A percentile compares a stretch with the other conserved stretches of the same genome.
Evolutionary conservation across 2,113 vertebrate genomes (phyloP).

Genomic region (Cyprinodon tularosa): DNA sequence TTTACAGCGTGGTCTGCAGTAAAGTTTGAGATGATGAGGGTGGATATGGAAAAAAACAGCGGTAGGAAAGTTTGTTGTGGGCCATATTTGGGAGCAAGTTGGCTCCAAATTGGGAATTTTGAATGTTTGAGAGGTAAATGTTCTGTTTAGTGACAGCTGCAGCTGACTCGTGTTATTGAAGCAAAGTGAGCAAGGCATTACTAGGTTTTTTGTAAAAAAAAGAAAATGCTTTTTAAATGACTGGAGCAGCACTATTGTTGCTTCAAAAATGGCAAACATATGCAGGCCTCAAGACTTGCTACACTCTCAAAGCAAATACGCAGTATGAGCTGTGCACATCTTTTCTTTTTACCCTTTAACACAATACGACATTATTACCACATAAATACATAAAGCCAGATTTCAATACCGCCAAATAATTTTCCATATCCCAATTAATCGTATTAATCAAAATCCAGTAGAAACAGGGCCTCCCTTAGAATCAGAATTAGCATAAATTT

Average conservation of each 20-base stretch:
- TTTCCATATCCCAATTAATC: neutral
- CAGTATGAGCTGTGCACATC: neutral
- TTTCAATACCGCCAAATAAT: neutral
- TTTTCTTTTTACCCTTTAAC: neutral
- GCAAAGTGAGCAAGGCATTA: constrained; percentile 58
- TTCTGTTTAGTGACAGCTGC: constrained; percentile 53
- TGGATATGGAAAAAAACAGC: constrained; percentile 50
- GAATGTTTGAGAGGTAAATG: constrained; percentile 56
- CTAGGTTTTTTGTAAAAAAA: constrained; percentile 39
- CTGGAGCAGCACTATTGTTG: constrained; percentile 30
- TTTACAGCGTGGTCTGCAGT: constrained; percentile 13
- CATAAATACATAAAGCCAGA: neutral
- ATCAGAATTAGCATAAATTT: neutral
- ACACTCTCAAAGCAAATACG: neutral
- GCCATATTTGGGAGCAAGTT: constrained; percentile 48
- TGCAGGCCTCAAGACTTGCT: neutral
- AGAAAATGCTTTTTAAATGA: constrained; percentile 30
- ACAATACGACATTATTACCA: neutral
- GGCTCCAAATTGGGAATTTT: constrained; percentile 52
- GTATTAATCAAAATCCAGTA: no score
- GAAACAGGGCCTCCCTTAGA: neutral
- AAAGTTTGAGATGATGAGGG: constrained; percentile 34
- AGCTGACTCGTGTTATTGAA: constrained; percentile 52
- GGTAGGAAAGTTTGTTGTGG: constrained; percentile 43
- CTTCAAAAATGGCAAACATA: constrained; percentile 11